Percentiles rank a stretch among this genome's conserved stretches.
Evolutionary conservation across 2,113 vertebrate species (phyloP).

Genomic region (Stegostoma tigrinum): DNA sequence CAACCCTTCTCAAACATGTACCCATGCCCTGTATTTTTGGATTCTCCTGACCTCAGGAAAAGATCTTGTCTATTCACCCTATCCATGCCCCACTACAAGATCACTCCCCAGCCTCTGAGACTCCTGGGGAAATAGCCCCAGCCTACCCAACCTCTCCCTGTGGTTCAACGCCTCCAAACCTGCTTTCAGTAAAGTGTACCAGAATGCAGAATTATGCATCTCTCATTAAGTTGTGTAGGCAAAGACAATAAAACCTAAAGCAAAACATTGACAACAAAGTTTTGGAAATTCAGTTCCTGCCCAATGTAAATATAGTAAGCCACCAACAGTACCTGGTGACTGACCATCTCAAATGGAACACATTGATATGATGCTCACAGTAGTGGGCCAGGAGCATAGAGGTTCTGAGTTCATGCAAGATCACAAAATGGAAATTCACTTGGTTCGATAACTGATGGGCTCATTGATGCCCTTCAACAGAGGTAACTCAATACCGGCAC

Average conservation of each 20-base stretch:
- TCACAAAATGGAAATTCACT: not conserved
- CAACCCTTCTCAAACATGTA: too few species aligned
- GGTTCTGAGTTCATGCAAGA: not conserved
- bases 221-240: not conserved
- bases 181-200: not conserved
- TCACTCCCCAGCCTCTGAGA: too few species aligned
- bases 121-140: too few species aligned
- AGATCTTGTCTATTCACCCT: too few species aligned
- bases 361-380: not conserved
- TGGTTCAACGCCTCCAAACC: not conserved
- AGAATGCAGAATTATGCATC: not conserved
- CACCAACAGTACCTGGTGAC: not conserved
- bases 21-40: too few species aligned
- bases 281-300: not conserved
- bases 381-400: not conserved
- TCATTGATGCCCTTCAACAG: not conserved
- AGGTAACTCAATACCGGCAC: not conserved
- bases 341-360: not conserved
- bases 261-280: not conserved
- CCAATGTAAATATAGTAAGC: not conserved
- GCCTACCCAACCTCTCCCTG: too few species aligned
- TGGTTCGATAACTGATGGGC: not conserved
- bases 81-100: too few species aligned
- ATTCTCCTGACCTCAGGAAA: too few species aligned
- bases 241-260: not conserved